Evolutionary conservation across 37 sponge, comb jelly and placozoan species (phyloP).

Genomic region (Cladorhizidae sp.): DNA sequence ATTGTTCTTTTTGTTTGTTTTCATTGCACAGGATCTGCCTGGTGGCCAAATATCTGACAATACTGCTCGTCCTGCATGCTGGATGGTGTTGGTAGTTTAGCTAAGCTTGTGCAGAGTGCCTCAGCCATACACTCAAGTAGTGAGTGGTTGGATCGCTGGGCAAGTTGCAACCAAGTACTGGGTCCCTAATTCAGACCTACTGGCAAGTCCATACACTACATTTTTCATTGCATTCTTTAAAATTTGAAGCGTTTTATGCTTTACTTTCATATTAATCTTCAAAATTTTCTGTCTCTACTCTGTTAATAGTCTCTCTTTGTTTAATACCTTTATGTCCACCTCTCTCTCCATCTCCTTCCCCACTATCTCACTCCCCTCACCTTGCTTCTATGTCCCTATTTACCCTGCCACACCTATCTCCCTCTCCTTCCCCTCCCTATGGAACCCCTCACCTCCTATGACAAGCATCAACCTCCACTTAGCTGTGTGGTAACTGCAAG

Average conservation of each 20-base stretch:
- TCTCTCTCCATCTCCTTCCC: not conserved
- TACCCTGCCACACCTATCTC: too few species aligned
- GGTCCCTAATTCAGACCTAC: too few species aligned
- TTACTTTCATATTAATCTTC: too few species aligned
- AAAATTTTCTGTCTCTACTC: too few species aligned
- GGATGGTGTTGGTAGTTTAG: slow-evolving; percentile 70
- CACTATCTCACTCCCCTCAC: too few species aligned
- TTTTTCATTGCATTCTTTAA: too few species aligned
- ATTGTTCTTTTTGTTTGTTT: not conserved
- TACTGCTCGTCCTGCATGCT: slow-evolving; percentile 65
- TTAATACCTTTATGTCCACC: too few species aligned
- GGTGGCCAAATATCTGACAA: slow-evolving; percentile 24
- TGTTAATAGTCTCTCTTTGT: too few species aligned
- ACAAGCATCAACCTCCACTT: not conserved
- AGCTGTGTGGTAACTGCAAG: slow-evolving; percentile 80
- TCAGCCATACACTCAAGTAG: slow-evolving; percentile 58
- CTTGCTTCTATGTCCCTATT: too few species aligned
- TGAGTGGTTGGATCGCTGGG: slow-evolving; percentile 85
- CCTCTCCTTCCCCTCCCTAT: too few species aligned
- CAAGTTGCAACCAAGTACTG: slow-evolving; percentile 89
- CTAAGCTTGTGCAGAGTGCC: slow-evolving; percentile 54
- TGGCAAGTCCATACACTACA: too few species aligned
- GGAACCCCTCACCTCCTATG: too few species aligned
- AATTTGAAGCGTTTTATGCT: slow-evolving; percentile 67
- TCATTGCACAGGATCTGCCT: slow-evolving; percentile 36